These are phyloP conservation scores for Cantharis lateralis DNA, from an alignment of 2,888 invertebrate genomes.

Conservation along the genomic window DNA sequence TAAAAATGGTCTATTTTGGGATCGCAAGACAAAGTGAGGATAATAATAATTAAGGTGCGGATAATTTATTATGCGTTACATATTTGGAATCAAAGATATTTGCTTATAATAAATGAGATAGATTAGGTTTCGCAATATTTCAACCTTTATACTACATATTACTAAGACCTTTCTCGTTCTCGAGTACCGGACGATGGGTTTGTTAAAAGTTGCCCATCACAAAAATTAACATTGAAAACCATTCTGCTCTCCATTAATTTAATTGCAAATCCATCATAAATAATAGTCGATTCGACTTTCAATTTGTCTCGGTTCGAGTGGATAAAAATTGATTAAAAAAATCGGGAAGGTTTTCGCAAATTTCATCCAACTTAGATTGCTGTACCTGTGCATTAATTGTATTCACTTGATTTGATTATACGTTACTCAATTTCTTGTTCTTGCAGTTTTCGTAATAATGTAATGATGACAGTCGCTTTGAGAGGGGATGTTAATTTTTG, in stretches of 20 bases:
- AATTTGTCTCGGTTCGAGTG: background rate
- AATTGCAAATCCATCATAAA: background rate
- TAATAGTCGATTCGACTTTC: background rate
- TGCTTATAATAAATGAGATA: background rate
- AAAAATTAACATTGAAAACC: background rate
- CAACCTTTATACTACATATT: too few species aligned
- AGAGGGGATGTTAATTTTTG: conserved; percentile 23
- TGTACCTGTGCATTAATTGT: background rate
- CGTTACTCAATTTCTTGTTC: conserved; percentile 12
- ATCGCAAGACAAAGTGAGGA: background rate
- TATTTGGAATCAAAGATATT: background rate
- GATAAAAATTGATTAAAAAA: background rate
- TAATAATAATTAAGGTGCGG: too few species aligned
- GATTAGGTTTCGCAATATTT: background rate
- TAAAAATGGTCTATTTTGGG: background rate
- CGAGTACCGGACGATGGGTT: too few species aligned
- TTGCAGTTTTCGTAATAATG: conserved; percentile 20
- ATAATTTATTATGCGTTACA: too few species aligned
- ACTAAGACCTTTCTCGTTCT: background rate
- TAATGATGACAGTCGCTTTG: conserved; percentile 10
- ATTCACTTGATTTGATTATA: background rate
- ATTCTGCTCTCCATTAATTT: background rate
- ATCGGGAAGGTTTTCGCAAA: background rate
- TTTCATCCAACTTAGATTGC: background rate
- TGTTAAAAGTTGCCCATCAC: background rate